A percentile compares a stretch with the other conserved stretches of the same genome.
Conservation (phyloP, 1,140 invertebrate genomes). For the Drosophila sechellia region DNA sequence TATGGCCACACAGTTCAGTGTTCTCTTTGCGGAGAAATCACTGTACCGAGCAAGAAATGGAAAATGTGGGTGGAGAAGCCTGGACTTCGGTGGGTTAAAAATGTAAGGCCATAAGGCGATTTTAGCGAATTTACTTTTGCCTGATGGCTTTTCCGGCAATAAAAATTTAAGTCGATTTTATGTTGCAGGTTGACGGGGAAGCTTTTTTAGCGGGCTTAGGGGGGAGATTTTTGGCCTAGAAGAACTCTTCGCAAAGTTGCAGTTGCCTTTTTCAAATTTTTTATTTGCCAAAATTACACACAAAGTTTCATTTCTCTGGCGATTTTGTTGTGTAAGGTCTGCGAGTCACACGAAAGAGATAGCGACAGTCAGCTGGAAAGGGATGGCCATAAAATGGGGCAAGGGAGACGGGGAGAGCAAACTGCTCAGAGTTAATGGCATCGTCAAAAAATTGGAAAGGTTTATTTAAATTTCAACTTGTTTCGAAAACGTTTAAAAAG, state of each 20-base stretch:
- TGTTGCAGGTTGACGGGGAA: constrained; percentile 44
- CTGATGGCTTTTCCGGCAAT: constrained; percentile 67
- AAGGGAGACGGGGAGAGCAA: background rate
- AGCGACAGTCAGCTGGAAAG: constrained; percentile 25
- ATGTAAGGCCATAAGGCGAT: constrained; percentile 59
- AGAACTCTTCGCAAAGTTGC: constrained; percentile 24
- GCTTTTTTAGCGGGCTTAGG: constrained; percentile 11
- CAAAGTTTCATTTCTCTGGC: constrained; percentile 64
- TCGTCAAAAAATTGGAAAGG: constrained; percentile 79
- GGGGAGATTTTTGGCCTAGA: background rate
- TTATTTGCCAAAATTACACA: constrained; percentile 31
- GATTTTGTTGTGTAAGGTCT: constrained; percentile 76
- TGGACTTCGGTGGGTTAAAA: constrained; percentile 18
- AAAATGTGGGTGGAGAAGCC: background rate
- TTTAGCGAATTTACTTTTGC: constrained; percentile 25
- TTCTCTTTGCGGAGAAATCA: too few species aligned
- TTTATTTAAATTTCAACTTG: constrained; percentile 83
- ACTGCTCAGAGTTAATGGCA: constrained; percentile 37
- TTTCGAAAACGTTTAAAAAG: constrained; percentile 82
- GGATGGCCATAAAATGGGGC: background rate
- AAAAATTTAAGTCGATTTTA: constrained; percentile 80
- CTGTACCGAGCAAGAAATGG: background rate
- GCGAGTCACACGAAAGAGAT: constrained; percentile 25
- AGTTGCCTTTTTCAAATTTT: constrained; percentile 4
- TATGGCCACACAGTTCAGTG: background rate